Base-by-base conservation (phyloP, 2,888 invertebrate species). In the Mythimna impura region DNA sequence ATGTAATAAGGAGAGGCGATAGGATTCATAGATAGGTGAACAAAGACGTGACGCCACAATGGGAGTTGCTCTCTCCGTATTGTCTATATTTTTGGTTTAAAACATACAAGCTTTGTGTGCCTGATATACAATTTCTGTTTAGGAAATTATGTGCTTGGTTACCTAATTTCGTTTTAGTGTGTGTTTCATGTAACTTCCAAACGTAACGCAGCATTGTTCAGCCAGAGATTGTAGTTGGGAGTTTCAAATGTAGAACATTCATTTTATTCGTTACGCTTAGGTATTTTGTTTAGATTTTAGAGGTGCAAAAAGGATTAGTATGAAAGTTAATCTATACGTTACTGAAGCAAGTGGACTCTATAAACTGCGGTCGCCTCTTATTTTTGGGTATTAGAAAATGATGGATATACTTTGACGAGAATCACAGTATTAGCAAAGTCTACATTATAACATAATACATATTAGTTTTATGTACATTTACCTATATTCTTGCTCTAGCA, bases 11-110 rank as follows among this genome's bases (percentile, higher is more conserved):
- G 86, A 86, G 81, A 79, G 78, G 83, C 89, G 91, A 92, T 91
- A 90, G 91, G 90, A 90, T 89, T 88, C 91, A 87, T 84, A 91
- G 92, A 92, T 92, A 92, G 83, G 87, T 86, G 90, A 91, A 93
- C 92, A 92, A 92, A 92, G 92, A 93, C 90, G 87, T 84, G 82
- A 71, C 77, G 82, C 84, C 87, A 93, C 92, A 93, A 92, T 91
- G 81, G 87, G 81, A 80, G 76, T 72, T 83, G 84, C 83, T 86
- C 85, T 80, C 80, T 85, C 84, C 81, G 87, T 89, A 91, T 92
- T 91, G 91, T 92, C 87, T 90, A 87, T 88, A 88, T 90, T 89
- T 88, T 89, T 87, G 83, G 86, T 85, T 87, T 81, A 85, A 74
- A 82, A 76, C 72, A 80, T 62, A 76, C 76, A 69, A 60, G 76